Conservation (phyloP, 2,797 vertebrate species). For the Clarias pachynema region DNA sequence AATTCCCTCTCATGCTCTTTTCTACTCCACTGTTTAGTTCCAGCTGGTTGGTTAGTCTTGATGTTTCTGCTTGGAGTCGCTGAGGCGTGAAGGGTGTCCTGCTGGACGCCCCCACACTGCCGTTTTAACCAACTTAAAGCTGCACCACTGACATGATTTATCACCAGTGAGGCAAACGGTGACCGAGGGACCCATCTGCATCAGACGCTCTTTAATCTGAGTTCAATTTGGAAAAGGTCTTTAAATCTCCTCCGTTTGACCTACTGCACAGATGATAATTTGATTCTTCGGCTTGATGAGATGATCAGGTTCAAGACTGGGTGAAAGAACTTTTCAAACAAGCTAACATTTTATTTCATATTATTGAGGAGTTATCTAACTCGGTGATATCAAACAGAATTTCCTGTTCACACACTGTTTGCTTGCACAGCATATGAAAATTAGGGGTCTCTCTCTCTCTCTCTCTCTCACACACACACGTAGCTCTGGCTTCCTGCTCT, state of each 20-base stretch:
- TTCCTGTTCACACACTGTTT: background rate
- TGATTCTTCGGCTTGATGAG: background rate
- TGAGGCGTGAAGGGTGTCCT: conserved; percentile 35
- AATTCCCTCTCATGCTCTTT: background rate
- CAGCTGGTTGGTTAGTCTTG: conserved; percentile 28
- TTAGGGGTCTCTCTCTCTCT: too few relatives aligned
- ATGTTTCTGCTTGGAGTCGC: conserved; percentile 8
- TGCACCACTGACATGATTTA: conserved; percentile 40
- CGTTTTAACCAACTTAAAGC: background rate
- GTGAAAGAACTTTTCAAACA: background rate
- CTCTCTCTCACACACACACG: background rate
- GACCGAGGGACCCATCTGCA: conserved; percentile 49
- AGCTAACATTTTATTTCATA: background rate
- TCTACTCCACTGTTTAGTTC: background rate
- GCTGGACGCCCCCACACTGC: background rate
- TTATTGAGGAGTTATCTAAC: background rate
- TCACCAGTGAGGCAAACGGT: conserved; percentile 30
- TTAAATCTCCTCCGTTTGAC: conserved; percentile 10
- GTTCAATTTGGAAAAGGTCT: conserved; percentile 45
- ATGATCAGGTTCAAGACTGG: background rate
- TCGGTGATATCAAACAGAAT: background rate
- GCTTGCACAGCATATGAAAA: background rate
- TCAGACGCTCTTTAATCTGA: conserved; percentile 43
- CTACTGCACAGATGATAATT: background rate
- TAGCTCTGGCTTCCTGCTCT: conserved; percentile 8